phyloP scores from a whole-genome alignment of 1,140 invertebrate genomes.

The Drosophila sp. region DNA sequence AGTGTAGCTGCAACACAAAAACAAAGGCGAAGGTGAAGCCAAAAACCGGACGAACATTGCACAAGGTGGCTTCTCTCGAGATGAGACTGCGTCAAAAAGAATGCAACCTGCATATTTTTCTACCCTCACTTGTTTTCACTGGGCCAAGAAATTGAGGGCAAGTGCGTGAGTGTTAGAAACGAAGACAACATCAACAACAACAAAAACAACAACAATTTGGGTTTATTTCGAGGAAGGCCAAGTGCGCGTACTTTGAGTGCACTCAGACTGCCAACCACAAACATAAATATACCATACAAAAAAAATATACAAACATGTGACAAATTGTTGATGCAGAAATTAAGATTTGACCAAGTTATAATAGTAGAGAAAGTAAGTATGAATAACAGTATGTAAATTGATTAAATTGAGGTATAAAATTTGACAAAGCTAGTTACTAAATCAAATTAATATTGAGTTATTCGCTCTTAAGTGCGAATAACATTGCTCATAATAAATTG shows the following conservation, averaged over 20 bases:
- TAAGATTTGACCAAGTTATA: too few relatives aligned
- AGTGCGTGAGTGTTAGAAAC: slow-evolving; percentile 9
- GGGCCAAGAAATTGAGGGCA: slow-evolving; percentile 14
- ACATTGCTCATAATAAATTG: neutral
- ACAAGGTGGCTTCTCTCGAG: slow-evolving; percentile 40
- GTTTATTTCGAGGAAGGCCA: slow-evolving; percentile 53
- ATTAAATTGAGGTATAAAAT: too few relatives aligned
- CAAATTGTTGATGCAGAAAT: too few relatives aligned
- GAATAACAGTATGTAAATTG: too few relatives aligned
- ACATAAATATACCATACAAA: neutral
- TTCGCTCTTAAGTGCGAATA: too few relatives aligned
- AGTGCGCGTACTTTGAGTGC: slow-evolving; percentile 51
- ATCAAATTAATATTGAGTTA: too few relatives aligned
- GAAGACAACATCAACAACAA: slow-evolving; percentile 12
- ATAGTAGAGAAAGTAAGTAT: too few relatives aligned
- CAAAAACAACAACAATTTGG: slow-evolving; percentile 10
- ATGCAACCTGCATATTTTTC: neutral
- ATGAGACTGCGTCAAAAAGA: slow-evolving; percentile 13
- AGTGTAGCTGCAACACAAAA: slow-evolving; percentile 41
- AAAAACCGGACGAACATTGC: slow-evolving; percentile 50
- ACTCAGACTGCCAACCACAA: slow-evolving; percentile 32
- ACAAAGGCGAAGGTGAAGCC: slow-evolving; percentile 60
- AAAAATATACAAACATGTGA: too few relatives aligned
- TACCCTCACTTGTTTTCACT: neutral
- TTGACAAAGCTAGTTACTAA: too few relatives aligned